phyloP scores from a whole-genome alignment of 2,113 vertebrate species.

The Macroglossus sobrinus region DNA sequence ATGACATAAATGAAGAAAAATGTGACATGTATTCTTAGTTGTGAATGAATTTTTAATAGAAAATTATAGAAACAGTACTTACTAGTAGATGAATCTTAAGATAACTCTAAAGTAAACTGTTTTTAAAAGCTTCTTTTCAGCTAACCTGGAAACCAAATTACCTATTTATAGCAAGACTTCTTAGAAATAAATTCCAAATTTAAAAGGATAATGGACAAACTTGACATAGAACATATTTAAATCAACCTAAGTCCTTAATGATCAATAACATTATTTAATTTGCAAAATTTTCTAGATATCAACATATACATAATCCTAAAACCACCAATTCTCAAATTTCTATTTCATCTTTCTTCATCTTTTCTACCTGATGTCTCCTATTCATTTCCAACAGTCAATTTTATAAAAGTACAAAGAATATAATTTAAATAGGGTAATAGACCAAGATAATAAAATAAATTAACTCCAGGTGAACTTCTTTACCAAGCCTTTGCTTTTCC shows the following conservation, averaged over 20 bases:
- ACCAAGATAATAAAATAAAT: background rate
- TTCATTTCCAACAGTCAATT: background rate
- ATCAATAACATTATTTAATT: background rate
- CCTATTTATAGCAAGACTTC: slow-evolving; percentile 21
- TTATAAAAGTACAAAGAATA: slow-evolving; percentile 6
- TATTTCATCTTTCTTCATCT: slow-evolving; percentile 20
- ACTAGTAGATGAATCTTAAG: background rate
- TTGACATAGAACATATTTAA: slow-evolving; percentile 21
- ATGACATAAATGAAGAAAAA: slow-evolving; percentile 14
- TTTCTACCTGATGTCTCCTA: background rate
- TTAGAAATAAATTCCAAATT: slow-evolving; percentile 33
- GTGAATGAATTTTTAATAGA: background rate
- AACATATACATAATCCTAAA: slow-evolving; percentile 25
- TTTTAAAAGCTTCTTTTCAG: slow-evolving; percentile 8
- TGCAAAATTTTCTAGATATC: slow-evolving; percentile 21
- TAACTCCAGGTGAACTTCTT: background rate
- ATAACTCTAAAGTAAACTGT: background rate
- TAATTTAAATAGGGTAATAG: background rate
- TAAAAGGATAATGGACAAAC: slow-evolving; percentile 1
- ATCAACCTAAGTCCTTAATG: slow-evolving; percentile 1
- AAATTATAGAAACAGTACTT: slow-evolving; percentile 24
- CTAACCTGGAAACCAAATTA: background rate
- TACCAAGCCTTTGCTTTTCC: background rate
- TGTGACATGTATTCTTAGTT: background rate
- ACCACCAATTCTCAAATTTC: slow-evolving; percentile 39